Conservation (phyloP, 2,113 vertebrate genomes). For the Clarias magur region DNA sequence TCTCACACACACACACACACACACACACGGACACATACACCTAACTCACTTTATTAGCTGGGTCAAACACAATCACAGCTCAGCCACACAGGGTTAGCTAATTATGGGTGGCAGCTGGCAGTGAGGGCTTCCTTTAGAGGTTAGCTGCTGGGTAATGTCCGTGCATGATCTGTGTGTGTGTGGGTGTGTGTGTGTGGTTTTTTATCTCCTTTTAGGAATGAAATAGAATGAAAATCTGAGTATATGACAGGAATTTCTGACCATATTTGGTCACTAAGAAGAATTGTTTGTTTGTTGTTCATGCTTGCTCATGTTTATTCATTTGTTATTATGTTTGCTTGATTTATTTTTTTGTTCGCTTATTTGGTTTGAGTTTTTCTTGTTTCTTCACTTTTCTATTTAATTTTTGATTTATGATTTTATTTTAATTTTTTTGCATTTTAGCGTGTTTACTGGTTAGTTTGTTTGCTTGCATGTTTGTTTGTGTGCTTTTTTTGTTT, state of each 20-base stretch:
- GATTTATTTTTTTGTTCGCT: not conserved
- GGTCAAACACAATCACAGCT: slow-evolving; percentile 78
- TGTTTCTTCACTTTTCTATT: not conserved
- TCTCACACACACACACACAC: slow-evolving; percentile 14
- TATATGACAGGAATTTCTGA: not conserved
- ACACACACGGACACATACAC: slow-evolving; percentile 24
- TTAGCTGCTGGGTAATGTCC: slow-evolving; percentile 67
- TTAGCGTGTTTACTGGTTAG: not conserved
- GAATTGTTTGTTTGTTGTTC: not conserved
- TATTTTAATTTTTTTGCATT: not conserved
- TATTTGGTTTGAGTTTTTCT: not conserved
- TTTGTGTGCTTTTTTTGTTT: not conserved
- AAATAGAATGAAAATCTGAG: not conserved
- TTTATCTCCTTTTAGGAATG: not conserved
- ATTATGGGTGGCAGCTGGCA: slow-evolving; percentile 77
- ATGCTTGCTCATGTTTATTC: not conserved
- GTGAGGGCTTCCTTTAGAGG: slow-evolving; percentile 72
- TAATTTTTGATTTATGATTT: not conserved
- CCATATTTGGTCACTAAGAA: not conserved
- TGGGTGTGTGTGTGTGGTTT: slow-evolving; percentile 12
- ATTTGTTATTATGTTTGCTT: not conserved
- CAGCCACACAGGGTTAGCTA: slow-evolving; percentile 71
- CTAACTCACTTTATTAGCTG: slow-evolving; percentile 73
- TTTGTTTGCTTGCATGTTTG: not conserved
- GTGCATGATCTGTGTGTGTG: slow-evolving; percentile 60